Conservation (phyloP, 2,888 invertebrate genomes). For the Melikaiella ostensackeni region DNA sequence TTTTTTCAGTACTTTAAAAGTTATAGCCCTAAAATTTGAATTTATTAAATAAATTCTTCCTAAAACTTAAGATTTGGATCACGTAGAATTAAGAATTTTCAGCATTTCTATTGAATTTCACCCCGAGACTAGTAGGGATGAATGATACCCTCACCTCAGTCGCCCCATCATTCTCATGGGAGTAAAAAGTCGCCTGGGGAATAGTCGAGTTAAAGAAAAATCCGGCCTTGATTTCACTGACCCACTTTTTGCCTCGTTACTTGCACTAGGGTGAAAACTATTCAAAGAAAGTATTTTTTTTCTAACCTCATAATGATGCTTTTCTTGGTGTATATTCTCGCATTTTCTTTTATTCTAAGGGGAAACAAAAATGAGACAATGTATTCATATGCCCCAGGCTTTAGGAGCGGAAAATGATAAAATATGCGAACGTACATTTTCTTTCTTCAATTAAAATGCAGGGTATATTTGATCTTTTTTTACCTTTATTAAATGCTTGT, state of each 20-base stretch:
- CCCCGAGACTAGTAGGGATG: conserved; percentile 13
- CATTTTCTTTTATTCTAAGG: background rate
- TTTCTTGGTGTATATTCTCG: background rate
- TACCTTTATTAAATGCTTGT: background rate
- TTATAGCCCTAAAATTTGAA: background rate
- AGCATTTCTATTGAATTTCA: conserved; percentile 21
- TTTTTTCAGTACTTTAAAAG: no score
- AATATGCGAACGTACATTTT: background rate
- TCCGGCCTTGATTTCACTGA: conserved; percentile 38
- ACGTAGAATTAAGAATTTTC: conserved; percentile 9
- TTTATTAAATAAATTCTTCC: background rate
- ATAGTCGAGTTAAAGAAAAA: conserved; percentile 28
- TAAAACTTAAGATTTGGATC: background rate
- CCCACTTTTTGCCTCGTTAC: conserved; percentile 19
- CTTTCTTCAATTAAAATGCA: background rate
- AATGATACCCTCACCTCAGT: conserved; percentile 18
- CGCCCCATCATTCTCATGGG: conserved; percentile 4
- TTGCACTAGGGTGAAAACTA: conserved; percentile 13
- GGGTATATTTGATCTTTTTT: background rate
- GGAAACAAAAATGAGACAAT: background rate
- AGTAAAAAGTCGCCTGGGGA: conserved; percentile 15
- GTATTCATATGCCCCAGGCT: background rate
- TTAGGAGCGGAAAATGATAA: background rate
- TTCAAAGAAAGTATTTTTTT: conserved; percentile 22
- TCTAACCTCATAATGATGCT: background rate